Percentiles rank a stretch among this genome's conserved stretches.
Evolutionary conservation across 1,140 invertebrate genomes (phyloP).

Genomic region (Brevipalpus yothersi): DNA sequence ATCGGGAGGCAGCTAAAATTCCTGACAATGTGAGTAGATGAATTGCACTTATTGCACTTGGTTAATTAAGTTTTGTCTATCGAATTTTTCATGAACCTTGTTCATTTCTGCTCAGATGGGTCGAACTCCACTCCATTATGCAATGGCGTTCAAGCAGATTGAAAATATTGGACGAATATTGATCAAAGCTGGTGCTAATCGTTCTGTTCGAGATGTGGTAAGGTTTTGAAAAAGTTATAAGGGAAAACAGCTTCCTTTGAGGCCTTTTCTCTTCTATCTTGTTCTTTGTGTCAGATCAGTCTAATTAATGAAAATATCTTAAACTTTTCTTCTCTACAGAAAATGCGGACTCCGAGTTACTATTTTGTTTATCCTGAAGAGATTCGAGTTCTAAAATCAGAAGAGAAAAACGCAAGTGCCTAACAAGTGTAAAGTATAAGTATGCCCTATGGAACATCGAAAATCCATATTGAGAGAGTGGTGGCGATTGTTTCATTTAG

Average conservation of each 20-base stretch:
- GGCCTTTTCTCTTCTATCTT: not conserved
- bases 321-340: constrained; percentile 19
- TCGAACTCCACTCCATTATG: constrained; percentile 58
- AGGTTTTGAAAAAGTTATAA: constrained; percentile 10
- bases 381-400: constrained; percentile 23
- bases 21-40: constrained; percentile 53
- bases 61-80: not conserved
- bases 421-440: too few species aligned
- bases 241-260: not conserved
- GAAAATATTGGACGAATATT: constrained; percentile 49
- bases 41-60: not conserved
- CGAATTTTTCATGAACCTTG: not conserved
- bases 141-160: constrained; percentile 59
- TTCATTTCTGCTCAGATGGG: constrained; percentile 36
- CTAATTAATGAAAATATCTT: not conserved
- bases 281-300: not conserved
- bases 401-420: constrained; percentile 4
- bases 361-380: constrained; percentile 77
- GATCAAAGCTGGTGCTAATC: constrained; percentile 50
- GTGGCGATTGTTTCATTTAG: too few species aligned
- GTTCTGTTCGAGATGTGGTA: constrained; percentile 51
- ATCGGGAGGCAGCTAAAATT: constrained; percentile 39
- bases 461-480: too few species aligned
- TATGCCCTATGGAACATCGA: too few species aligned
- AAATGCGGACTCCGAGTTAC: constrained; percentile 63